Evolutionary conservation across 2,888 invertebrate genomes (phyloP), one percentile per base, ranked within the genome.

Genomic region (Melangyna quadrimaculata): DNA sequence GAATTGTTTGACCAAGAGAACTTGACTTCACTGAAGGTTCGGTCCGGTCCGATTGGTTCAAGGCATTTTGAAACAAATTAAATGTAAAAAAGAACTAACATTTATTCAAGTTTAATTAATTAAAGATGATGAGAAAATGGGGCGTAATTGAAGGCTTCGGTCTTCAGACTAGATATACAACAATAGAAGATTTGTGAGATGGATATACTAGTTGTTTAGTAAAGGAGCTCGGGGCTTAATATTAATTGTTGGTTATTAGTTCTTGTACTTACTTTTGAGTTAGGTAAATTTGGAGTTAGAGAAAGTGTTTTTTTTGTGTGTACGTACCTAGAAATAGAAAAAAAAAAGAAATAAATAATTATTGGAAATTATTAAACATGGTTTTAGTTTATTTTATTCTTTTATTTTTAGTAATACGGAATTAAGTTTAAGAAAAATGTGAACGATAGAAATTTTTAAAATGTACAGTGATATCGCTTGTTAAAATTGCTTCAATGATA

Each of bases 261-360:
- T 35, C 3, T 35, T 9, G n/a, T n/a, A 27, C 59, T 61, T 63
- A 63, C 63, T 40, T 40, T 27, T 43, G 53, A 7, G n/a, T n/a
- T n/a, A 3, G 0, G n/a, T n/a, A n/a, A n/a, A n/a, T 19, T 57
- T 0, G 2, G 10, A 43, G 5, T 12, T 3, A 12, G 7, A 3
- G 19, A 63, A 29, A 43, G 22, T 37, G n/a, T n/a, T 59, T 59
- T n/a, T n/a, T n/a, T n/a, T n/a, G n/a, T n/a, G n/a, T 22, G 40
- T 32, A 19, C 29, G n/a, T 63, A 80, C 75, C 75, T 63, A 63
- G 22, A 80, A 70, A 14, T 29, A 70, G 17, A 69, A 45, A 63
- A 32, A 65, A 7, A 19, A 27, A 22, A 40, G 57, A 7, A 19
- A 27, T n/a, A 40, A 22, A n/a, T 37, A 3, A 35, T 69, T 43